These are phyloP conservation scores for Dyspetes luteomarginatus DNA, from an alignment of 2,888 invertebrate species.

Conservation along the genomic window DNA sequence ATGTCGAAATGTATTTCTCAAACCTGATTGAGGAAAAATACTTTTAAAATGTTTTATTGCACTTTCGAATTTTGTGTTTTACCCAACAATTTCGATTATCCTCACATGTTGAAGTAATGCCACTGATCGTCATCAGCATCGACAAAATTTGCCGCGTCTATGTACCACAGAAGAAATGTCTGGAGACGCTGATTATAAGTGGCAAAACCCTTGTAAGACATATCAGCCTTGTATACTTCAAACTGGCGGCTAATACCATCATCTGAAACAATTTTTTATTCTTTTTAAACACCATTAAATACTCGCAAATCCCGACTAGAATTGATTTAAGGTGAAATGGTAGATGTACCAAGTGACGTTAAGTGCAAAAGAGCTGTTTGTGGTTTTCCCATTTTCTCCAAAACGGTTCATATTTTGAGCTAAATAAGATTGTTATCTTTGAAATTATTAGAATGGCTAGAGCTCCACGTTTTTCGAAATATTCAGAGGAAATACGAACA, in stretches of 20 bases:
- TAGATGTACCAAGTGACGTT: no score
- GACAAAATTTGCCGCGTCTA: slow-evolving; percentile 97
- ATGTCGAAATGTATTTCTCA: slow-evolving; percentile 87
- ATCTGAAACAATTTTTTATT: slow-evolving; percentile 72
- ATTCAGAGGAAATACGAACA: no score
- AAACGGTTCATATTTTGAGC: no score
- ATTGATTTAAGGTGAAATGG: no score
- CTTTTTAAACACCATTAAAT: no score
- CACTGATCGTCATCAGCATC: slow-evolving; percentile 96
- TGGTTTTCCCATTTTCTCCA: no score
- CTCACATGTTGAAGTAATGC: slow-evolving; percentile 93
- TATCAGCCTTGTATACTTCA: slow-evolving; percentile 92
- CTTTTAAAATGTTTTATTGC: neutral
- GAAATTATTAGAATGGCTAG: no score
- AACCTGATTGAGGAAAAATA: slow-evolving; percentile 84
- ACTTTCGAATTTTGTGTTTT: neutral
- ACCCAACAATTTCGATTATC: slow-evolving; percentile 65
- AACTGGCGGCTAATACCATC: slow-evolving; percentile 84
- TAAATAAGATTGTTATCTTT: no score
- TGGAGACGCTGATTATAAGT: slow-evolving; percentile 93
- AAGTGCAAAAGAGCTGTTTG: no score
- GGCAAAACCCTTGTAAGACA: slow-evolving; percentile 89
- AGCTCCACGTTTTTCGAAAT: no score
- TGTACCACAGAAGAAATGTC: slow-evolving; percentile 96
- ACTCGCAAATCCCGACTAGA: no score